Evolutionary conservation across 2,888 invertebrate species (phyloP), one percentile per base, ranked within the genome.

Genomic region (Drosophila hamatofila): DNA sequence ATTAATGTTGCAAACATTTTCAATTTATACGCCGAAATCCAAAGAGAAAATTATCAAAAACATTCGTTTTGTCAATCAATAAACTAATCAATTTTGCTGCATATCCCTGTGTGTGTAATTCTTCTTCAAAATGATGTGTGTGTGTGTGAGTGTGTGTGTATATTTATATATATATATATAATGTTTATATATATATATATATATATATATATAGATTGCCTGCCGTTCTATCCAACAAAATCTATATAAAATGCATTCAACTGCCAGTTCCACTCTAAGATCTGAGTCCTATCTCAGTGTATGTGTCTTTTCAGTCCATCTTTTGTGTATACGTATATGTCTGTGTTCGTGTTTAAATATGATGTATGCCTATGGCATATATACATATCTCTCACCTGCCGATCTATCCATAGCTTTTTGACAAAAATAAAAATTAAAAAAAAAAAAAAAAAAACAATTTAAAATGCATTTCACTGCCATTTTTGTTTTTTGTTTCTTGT

Each of bases 41-140:
- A 59, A 56, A 48, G 14, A 27, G 67, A 23, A 25, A n/a, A 49
- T 37, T 11, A 37, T 59, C 27, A 30, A 18, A 64, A 16, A 23
- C 14, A 3, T 39, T 12, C 18, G 48, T 33, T 39, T 12, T 23
- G 30, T 33, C 23, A 37, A n/a, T 39, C 41, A 16, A 25, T 42
- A 23, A 62, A 62, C 73, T 59, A n/a, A 37, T 18, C 11, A 63
- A 73, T 73, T 74, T 74, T 21, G 73, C n/a, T 48, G 37, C 37
- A 27, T 58, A 12, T 41, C 12, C 2, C 21, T n/a, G 37, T 2
- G n/a, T 23, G 21, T 21, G 16, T 23, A 39, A n/a, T 2, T n/a
- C 39, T 12, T 39, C n/a, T n/a, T 37, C 25, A 39, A 39, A 54
- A 25, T 2, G 25, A 25, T 25, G 30, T 8, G 27, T 27, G 27